Evolutionary conservation across 2,888 invertebrate species (phyloP).

Genomic region (Strigamia transsilvanica): DNA sequence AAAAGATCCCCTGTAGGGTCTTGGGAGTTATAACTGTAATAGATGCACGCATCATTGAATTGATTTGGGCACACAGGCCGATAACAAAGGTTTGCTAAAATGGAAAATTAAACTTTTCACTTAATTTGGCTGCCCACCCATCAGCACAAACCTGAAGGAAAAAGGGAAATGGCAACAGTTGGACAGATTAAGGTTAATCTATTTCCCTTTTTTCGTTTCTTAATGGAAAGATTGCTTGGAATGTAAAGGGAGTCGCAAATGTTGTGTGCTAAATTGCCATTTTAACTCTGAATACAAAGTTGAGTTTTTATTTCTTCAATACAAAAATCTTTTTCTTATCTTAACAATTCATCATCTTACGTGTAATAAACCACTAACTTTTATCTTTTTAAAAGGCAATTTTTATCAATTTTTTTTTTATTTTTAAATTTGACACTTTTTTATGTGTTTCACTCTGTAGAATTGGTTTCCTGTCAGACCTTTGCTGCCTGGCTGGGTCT

Average conservation of each 20-base stretch:
- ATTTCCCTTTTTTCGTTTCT: background rate
- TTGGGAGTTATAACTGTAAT: background rate
- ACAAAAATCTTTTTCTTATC: too few relatives aligned
- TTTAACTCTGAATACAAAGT: background rate
- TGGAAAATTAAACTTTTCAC: conserved; percentile 9
- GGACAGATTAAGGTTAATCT: conserved; percentile 10
- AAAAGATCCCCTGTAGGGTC: background rate
- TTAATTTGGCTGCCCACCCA: background rate
- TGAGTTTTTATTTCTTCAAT: background rate
- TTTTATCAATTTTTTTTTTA: background rate
- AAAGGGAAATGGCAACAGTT: background rate
- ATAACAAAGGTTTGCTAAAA: background rate
- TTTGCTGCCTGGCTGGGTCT: conserved; percentile 2
- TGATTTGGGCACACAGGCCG: background rate
- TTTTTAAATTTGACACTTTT: background rate
- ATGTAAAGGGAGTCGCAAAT: conserved; percentile 4
- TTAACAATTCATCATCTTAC: too few relatives aligned
- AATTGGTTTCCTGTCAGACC: conserved; percentile 15
- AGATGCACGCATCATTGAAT: background rate
- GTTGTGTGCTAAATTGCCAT: background rate
- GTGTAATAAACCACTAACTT: too few relatives aligned
- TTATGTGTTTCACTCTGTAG: background rate
- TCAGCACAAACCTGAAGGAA: background rate
- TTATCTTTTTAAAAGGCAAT: too few relatives aligned
- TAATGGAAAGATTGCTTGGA: conserved; percentile 2